phyloP scores from a whole-genome alignment of 2,113 vertebrate genomes.

The Odontophorus gujanensis region DNA sequence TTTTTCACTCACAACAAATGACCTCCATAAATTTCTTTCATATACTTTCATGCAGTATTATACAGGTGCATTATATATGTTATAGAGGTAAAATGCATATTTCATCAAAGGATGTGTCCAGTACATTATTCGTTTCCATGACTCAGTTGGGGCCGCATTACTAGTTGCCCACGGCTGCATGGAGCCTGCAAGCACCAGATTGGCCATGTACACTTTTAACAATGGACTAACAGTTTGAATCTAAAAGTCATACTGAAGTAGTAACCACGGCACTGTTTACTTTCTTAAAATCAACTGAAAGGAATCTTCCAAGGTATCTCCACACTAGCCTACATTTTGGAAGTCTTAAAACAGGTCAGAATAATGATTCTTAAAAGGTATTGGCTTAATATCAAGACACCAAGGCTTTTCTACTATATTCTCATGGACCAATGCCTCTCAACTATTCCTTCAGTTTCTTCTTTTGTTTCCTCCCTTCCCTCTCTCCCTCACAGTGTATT shows the following conservation, averaged over 20 bases:
- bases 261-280: neutral
- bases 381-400: neutral
- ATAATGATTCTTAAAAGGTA: neutral
- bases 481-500: neutral
- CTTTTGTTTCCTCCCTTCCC: neutral
- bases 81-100: neutral
- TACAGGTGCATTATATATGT: neutral
- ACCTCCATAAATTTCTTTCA: neutral
- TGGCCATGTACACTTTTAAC: neutral
- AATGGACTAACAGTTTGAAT: neutral
- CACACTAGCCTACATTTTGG: neutral
- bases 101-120: neutral
- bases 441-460: neutral
- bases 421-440: neutral
- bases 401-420: neutral
- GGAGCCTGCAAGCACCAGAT: too few relatives aligned
- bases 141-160: neutral
- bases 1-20: neutral
- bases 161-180: too few relatives aligned
- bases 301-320: neutral
- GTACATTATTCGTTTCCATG: neutral
- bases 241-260: neutral
- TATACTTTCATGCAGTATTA: neutral
- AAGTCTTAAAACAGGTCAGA: neutral
- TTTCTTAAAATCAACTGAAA: neutral